phyloP scores from a whole-genome alignment of 1,140 invertebrate genomes.

The Danaus plexippus region DNA sequence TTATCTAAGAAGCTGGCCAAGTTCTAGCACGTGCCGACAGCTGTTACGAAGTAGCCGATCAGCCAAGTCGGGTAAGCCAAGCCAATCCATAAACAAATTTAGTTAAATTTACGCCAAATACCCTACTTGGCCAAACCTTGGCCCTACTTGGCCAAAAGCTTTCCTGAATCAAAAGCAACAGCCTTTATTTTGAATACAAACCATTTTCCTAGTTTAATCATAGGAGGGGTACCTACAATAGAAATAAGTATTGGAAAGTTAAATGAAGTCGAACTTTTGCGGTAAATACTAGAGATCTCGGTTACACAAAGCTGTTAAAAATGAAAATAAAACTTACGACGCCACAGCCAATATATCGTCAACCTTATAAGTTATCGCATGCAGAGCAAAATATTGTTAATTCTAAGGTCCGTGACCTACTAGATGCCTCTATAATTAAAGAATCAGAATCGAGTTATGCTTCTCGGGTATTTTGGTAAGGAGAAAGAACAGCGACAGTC shows the following conservation, averaged over 20 bases:
- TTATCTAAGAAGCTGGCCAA: constrained; percentile 6
- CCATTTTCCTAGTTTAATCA: too few species aligned
- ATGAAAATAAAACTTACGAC: constrained; percentile 25
- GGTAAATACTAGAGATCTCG: constrained; percentile 18
- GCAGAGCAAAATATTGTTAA: constrained; percentile 21
- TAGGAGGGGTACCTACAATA: too few species aligned
- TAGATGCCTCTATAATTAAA: constrained; percentile 22
- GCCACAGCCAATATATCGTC: constrained; percentile 18
- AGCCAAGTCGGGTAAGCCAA: background rate
- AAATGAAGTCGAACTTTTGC: constrained; percentile 11
- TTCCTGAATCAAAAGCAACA: constrained; percentile 1
- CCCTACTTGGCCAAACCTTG: background rate
- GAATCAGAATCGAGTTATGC: constrained; percentile 24
- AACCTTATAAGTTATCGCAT: constrained; percentile 27
- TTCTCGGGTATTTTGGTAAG: constrained; percentile 19
- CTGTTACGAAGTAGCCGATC: constrained; percentile 4
- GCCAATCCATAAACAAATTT: background rate
- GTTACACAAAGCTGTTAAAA: constrained; percentile 21
- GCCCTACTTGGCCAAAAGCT: background rate
- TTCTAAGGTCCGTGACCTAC: constrained; percentile 21
- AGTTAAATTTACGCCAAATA: background rate
- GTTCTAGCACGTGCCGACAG: constrained; percentile 6
- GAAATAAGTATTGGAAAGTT: too few species aligned
- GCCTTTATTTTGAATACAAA: too few species aligned
- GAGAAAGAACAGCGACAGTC: constrained; percentile 22